Conservation (phyloP, 1,140 invertebrate species). For the Brachionus koreanus region DNA sequence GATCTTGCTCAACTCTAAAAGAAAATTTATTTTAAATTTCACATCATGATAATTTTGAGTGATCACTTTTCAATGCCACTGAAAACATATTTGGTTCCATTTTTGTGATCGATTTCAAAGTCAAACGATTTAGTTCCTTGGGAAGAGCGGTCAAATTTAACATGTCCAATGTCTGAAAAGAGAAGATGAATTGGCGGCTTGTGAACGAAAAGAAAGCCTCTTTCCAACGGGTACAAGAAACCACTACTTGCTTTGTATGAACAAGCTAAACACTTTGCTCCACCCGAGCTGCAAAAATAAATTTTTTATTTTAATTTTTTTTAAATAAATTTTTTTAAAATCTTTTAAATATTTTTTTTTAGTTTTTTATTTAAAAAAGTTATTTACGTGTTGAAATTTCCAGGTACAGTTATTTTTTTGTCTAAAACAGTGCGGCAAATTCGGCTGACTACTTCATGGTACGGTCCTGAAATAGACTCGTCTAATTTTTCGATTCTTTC, state of each 20-base stretch:
- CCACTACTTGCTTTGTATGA: slow-evolving; percentile 97
- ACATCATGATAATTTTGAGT: background rate
- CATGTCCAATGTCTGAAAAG: slow-evolving; percentile 90
- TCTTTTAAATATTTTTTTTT: background rate
- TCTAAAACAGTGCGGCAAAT: slow-evolving; percentile 93
- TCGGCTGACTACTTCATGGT: slow-evolving; percentile 89
- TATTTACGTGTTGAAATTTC: slow-evolving; percentile 83
- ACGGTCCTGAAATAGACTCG: slow-evolving; percentile 83
- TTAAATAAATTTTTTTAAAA: no score
- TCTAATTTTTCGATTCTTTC: slow-evolving; percentile 69
- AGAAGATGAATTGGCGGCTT: slow-evolving; percentile 96
- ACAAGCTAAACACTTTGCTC: slow-evolving; percentile 85
- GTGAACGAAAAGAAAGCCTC: slow-evolving; percentile 97
- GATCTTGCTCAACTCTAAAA: slow-evolving; percentile 51
- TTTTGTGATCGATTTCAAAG: slow-evolving; percentile 91
- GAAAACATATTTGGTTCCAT: slow-evolving; percentile 84
- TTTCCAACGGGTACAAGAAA: slow-evolving; percentile 92
- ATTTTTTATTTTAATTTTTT: no score
- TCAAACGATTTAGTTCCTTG: slow-evolving; percentile 81
- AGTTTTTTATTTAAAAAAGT: slow-evolving; percentile 48
- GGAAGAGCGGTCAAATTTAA: slow-evolving; percentile 94
- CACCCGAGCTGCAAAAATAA: slow-evolving; percentile 76
- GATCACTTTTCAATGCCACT: slow-evolving; percentile 84
- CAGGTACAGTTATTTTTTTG: slow-evolving; percentile 88
- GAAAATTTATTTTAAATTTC: background rate